Evolutionary conservation across 2,797 vertebrate genomes (phyloP), one percentile per base, ranked within the genome.

Genomic region (Erethizon dorsatum): DNA sequence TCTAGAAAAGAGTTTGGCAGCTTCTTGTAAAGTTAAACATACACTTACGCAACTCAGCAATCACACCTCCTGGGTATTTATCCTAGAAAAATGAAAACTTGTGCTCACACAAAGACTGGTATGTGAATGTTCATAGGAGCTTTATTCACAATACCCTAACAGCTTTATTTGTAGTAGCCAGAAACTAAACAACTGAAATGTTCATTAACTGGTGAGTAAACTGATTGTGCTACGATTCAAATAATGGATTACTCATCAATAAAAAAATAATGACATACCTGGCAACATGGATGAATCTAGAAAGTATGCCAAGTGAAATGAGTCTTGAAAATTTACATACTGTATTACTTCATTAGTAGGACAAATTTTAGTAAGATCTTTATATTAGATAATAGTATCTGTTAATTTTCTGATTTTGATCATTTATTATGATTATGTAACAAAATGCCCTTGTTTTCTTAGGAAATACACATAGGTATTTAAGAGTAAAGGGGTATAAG

Each of bases 1-100:
- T 67, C 67, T 86, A 67, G 63, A 79, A 86, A 61, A 78, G 56
- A 86, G 57, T 50, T 33, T 90, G 47, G 63, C 71, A 80, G 61
- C 71, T 77, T 94, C 67, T 86, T 41, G 45, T 52, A n/a, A 47
- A 65, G 67, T 31, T 77, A 67, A 90, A 82, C 20, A 61, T 17
- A 54, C 50, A 57, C 41, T 83, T 90, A 82, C 50, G 41, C 20
- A 67, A 84, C 79, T 82, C 67, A 73, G 47, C 50, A 71, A 3
- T 83, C 37, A 92, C 31, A 92, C n/a, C 52, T 82, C 75, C 33
- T 92, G 31, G 6, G 37, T 95, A 83, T 87, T 83, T 91, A 91
- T 88, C 91, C 63, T 88, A 84, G 20, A 95, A 83, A 94, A 94
- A 80, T 47, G 69, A 91, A 83, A 94, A 87, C 31, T 94, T 37